These are phyloP conservation scores for Eidolon dupreanum DNA, from an alignment of 2,797 vertebrate genomes.

Conservation along the genomic window DNA sequence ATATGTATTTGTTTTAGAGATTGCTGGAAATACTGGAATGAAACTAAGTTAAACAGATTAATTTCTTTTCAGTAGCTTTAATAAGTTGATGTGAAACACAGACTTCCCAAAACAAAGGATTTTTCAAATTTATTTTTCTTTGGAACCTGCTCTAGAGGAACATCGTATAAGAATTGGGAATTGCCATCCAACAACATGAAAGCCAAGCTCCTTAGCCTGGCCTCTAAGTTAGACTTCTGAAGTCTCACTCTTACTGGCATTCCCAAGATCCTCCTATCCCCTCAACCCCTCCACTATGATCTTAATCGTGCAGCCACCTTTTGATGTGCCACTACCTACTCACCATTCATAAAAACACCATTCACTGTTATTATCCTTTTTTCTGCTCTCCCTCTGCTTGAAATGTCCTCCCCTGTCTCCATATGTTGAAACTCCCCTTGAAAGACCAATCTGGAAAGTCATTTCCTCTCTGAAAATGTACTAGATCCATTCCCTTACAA, in stretches of 20 bases:
- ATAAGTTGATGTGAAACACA: background rate
- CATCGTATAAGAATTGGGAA: background rate
- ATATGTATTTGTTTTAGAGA: background rate
- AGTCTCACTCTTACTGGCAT: background rate
- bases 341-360: background rate
- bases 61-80: background rate
- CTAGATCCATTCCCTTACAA: too few species aligned
- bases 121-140: background rate
- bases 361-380: background rate
- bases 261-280: background rate
- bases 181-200: background rate
- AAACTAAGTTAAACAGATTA: background rate
- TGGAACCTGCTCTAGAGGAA: background rate
- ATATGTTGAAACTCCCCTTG: background rate
- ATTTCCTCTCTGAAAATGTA: background rate
- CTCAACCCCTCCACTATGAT: accelerated
- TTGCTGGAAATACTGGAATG: background rate
- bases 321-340: background rate
- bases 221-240: background rate
- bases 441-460: background rate
- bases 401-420: background rate
- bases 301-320: background rate
- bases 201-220: background rate
- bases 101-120: background rate
- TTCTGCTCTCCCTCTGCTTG: background rate